These are phyloP conservation scores for Drosophila parabipectinata DNA, from an alignment of 1,140 invertebrate genomes.

Conservation along the genomic window DNA sequence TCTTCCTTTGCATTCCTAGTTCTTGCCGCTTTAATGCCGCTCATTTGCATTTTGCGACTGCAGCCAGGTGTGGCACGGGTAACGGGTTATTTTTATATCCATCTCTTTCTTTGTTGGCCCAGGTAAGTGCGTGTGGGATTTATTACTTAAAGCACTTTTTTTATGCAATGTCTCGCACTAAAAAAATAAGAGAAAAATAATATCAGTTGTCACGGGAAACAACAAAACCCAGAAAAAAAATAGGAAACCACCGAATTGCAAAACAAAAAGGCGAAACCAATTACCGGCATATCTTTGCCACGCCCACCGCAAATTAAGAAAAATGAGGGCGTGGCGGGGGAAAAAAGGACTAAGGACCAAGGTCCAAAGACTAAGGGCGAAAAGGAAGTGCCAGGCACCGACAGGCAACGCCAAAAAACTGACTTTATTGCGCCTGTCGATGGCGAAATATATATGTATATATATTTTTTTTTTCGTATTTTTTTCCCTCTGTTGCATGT, in stretches of 20 bases:
- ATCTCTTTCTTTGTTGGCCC: not conserved
- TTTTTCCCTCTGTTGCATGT: slow-evolving; percentile 50
- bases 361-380: slow-evolving; percentile 8
- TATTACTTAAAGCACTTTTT: slow-evolving; percentile 41
- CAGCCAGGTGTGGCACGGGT: slow-evolving; percentile 22
- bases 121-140: slow-evolving; percentile 54
- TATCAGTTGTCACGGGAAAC: slow-evolving; percentile 26
- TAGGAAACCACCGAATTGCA: slow-evolving; percentile 20
- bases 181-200: not conserved
- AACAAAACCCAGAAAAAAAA: not conserved
- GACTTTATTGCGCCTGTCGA: slow-evolving; percentile 76
- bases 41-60: slow-evolving; percentile 75
- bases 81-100: not conserved
- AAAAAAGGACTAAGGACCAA: not conserved
- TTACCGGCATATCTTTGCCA: slow-evolving; percentile 55
- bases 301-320: slow-evolving; percentile 60
- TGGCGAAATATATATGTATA: slow-evolving; percentile 43
- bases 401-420: slow-evolving; percentile 37
- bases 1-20: slow-evolving; percentile 10
- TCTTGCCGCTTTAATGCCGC: slow-evolving; percentile 56
- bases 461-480: slow-evolving; percentile 8
- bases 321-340: slow-evolving; percentile 17
- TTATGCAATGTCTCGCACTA: not conserved
- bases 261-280: slow-evolving; percentile 53
- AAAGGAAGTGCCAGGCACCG: slow-evolving; percentile 69